Percentiles rank a stretch among this genome's conserved stretches.
Evolutionary conservation across 1,140 invertebrate genomes (phyloP).

Genomic region (Heterodera schachtii): DNA sequence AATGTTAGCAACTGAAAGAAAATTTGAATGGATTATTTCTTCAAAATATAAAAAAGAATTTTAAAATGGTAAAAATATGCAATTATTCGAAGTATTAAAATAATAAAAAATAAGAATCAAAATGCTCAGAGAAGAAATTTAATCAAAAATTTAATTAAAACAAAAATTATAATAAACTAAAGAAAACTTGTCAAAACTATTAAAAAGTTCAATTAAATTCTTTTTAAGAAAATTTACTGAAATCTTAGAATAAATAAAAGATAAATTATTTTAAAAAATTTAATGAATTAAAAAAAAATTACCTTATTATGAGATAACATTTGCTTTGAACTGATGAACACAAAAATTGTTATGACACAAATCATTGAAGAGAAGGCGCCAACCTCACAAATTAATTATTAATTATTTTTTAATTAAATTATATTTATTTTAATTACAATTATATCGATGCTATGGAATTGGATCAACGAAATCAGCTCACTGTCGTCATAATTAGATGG

Average conservation of each 20-base stretch:
- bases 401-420: background rate
- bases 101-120: no score
- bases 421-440: background rate
- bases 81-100: no score
- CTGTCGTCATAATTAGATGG: conserved; percentile 6
- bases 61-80: background rate
- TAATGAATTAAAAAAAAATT: no score
- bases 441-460: conserved; percentile 28
- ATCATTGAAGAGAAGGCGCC: conserved; percentile 18
- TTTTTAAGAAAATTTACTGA: no score
- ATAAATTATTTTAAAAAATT: no score
- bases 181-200: no score
- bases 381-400: conserved; percentile 8
- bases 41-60: background rate
- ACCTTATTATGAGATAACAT: conserved; percentile 44
- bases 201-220: no score
- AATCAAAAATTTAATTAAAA: no score
- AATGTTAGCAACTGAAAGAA: conserved; percentile 39
- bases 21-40: background rate
- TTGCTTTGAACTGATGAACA: conserved; percentile 47
- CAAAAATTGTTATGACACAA: conserved; percentile 26
- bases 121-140: no score
- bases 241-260: no score
- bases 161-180: no score
- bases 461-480: conserved; percentile 19